Conservation (phyloP, 1,140 invertebrate species). For the Drosophila mojavensis region DNA sequence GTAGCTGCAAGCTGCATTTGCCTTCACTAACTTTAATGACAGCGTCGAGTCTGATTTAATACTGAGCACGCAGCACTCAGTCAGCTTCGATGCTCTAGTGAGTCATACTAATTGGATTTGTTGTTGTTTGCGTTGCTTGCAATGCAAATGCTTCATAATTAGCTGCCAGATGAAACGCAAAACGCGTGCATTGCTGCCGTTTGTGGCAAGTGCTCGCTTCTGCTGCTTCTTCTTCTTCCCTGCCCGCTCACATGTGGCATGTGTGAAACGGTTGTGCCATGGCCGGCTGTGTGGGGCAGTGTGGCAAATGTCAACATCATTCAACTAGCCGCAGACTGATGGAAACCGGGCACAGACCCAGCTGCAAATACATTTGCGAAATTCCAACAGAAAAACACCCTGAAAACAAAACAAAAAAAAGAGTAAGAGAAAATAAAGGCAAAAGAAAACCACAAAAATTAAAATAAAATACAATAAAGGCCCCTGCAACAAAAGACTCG, state of each 20-base stretch:
- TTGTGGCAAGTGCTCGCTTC: neutral
- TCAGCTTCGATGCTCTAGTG: neutral
- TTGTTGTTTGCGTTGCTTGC: neutral
- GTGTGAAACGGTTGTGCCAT: constrained; percentile 13
- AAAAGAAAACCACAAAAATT: neutral
- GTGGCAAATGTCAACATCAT: constrained; percentile 20
- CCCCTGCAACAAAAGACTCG: neutral
- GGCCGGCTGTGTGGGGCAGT: neutral
- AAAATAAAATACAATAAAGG: constrained; percentile 4
- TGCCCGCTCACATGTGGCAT: neutral
- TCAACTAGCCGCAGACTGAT: constrained; percentile 18
- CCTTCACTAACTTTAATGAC: too few species aligned
- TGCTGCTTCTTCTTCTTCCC: neutral
- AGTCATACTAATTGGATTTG: constrained; percentile 5
- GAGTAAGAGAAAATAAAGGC: too few species aligned
- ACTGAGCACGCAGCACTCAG: neutral
- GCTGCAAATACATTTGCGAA: constrained; percentile 56
- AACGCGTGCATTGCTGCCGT: neutral
- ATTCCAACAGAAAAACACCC: constrained; percentile 24
- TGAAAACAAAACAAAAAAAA: neutral
- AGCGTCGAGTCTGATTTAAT: neutral
- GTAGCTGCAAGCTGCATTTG: too few species aligned
- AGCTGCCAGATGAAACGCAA: constrained; percentile 2
- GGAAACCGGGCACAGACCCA: constrained; percentile 8
- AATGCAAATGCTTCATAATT: constrained; percentile 6